Conservation (phyloP, 2,113 vertebrate species). For the Panthera uncia region DNA sequence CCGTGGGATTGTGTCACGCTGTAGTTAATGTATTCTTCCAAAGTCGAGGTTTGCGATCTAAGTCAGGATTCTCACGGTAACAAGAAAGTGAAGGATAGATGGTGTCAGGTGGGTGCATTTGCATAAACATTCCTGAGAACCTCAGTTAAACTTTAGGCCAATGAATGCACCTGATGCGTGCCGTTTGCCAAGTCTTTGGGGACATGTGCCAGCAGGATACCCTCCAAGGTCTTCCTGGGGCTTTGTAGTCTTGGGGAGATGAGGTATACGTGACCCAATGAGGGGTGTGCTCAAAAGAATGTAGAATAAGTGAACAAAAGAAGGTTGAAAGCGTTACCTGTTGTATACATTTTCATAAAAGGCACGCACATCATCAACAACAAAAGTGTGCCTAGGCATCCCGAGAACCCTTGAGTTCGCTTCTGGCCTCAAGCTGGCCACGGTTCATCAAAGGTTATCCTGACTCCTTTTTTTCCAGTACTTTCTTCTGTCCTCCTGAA, state of each 20-base stretch:
- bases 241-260: not conserved
- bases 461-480: not conserved
- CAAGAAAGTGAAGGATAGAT: not conserved
- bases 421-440: not conserved
- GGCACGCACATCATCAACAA: not conserved
- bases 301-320: not conserved
- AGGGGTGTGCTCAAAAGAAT: not conserved
- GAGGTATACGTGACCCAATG: fast-evolving
- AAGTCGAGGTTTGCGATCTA: not conserved
- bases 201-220: not conserved
- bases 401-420: not conserved
- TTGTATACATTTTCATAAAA: not conserved
- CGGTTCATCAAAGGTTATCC: not conserved
- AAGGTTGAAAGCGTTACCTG: not conserved
- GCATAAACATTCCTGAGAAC: not conserved
- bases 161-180: not conserved
- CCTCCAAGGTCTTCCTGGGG: not conserved
- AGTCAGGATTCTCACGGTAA: not conserved
- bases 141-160: not conserved
- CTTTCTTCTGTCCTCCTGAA: not conserved
- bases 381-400: not conserved
- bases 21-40: not conserved
- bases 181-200: not conserved
- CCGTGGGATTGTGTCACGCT: not conserved
- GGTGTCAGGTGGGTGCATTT: not conserved